A percentile compares a stretch with the other conserved stretches of the same genome.
Conservation (phyloP, 2,888 invertebrate genomes). For the Luperina testacea region DNA sequence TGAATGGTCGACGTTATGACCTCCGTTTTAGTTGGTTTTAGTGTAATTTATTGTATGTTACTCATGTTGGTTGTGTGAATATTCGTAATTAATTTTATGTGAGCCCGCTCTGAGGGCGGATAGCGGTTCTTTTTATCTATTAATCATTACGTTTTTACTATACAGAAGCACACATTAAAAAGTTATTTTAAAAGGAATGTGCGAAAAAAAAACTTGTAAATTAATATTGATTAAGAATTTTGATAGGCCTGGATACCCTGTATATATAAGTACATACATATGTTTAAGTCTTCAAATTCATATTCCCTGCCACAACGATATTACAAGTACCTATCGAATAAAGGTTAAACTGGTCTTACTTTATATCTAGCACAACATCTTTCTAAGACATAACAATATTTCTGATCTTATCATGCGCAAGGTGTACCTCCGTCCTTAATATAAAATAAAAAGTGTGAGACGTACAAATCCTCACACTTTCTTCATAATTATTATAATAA, state of each 20-base stretch:
- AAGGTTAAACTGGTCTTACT: conserved; percentile 7
- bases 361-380: conserved; percentile 24
- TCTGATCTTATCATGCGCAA: conserved; percentile 49
- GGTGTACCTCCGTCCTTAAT: conserved; percentile 32
- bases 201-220: conserved; percentile 4
- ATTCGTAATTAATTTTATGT: conserved; percentile 41
- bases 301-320: neutral
- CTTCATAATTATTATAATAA: conserved; percentile 54
- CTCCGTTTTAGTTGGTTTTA: conserved; percentile 75
- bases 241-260: neutral
- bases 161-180: conserved; percentile 40
- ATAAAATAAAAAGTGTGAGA: conserved; percentile 38
- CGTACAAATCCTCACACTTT: conserved; percentile 41
- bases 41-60: conserved; percentile 73
- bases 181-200: conserved; percentile 1
- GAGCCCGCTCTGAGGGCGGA: conserved; percentile 16
- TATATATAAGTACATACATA: neutral
- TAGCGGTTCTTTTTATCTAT: conserved; percentile 40
- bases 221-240: conserved; percentile 14
- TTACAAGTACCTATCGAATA: neutral
- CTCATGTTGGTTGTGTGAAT: conserved; percentile 49
- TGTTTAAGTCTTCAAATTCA: neutral
- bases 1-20: conserved; percentile 80
- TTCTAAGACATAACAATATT: conserved; percentile 42
- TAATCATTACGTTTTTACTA: conserved; percentile 40